phyloP scores from a whole-genome alignment of 2,113 vertebrate species.

The Tragelaphus strepsiceros region DNA sequence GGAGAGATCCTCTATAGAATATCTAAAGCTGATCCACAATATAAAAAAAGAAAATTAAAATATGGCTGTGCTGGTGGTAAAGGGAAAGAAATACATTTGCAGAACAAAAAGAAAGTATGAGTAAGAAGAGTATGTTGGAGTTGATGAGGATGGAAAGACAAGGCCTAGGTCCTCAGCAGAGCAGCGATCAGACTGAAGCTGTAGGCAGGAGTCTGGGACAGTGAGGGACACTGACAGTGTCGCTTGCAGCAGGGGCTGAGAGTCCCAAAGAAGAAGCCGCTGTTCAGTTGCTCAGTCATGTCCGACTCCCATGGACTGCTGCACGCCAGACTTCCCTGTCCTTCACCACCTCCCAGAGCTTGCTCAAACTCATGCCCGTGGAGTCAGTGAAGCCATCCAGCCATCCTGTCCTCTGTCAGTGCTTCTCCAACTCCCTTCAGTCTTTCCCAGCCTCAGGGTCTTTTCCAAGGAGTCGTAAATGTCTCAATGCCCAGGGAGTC shows the following conservation, averaged over 20 bases:
- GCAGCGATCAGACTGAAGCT: too few relatives aligned
- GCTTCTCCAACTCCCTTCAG: not conserved
- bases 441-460: not conserved
- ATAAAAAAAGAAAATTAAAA: not conserved
- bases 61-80: not conserved
- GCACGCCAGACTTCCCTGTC: not conserved
- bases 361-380: not conserved
- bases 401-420: not conserved
- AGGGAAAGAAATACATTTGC: not conserved
- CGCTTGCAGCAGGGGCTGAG: not conserved
- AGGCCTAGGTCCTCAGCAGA: not conserved
- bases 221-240: not conserved
- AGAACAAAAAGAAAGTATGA: not conserved
- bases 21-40: not conserved
- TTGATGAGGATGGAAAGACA: not conserved
- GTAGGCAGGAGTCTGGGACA: too few relatives aligned
- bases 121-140: not conserved
- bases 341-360: not conserved
- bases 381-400: fast-evolving
- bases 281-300: fast-evolving
- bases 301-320: not conserved
- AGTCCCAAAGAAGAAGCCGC: not conserved
- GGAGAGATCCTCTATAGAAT: not conserved
- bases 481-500: not conserved
- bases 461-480: not conserved